A percentile compares a stretch with the other conserved stretches of the same genome.
These are phyloP conservation scores for Cladopsammia gracilis DNA, from an alignment of 64 coral and sea anemone genomes.

Conservation along the genomic window DNA sequence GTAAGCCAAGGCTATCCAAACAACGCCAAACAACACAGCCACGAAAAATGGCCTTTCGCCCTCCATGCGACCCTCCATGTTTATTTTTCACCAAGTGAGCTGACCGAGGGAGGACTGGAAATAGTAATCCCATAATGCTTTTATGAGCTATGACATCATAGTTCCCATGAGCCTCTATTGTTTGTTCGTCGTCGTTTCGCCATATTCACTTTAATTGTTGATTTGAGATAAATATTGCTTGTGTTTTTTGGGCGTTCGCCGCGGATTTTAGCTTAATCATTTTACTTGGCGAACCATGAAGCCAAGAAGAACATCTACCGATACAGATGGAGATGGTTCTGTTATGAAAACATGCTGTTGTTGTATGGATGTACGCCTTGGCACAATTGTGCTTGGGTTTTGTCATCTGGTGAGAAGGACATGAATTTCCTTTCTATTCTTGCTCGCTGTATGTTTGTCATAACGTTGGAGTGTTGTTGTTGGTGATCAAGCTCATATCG, in stretches of 20 bases:
- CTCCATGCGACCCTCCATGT: too few relatives aligned
- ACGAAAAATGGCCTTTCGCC: conserved; percentile 79
- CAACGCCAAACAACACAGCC: conserved; percentile 60
- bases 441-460: neutral
- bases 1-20: conserved; percentile 8
- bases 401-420: conserved; percentile 82
- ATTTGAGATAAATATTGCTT: neutral
- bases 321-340: conserved; percentile 69
- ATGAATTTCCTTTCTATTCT: neutral
- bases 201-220: too few relatives aligned
- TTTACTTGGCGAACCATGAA: conserved; percentile 61
- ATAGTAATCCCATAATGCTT: too few relatives aligned
- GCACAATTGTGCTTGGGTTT: conserved; percentile 93
- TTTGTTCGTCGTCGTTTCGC: too few relatives aligned
- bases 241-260: neutral
- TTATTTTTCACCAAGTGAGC: too few relatives aligned
- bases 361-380: conserved; percentile 94
- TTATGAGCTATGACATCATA: conserved; percentile 46
- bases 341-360: conserved; percentile 94
- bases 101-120: too few relatives aligned
- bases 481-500: too few relatives aligned
- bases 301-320: conserved; percentile 76
- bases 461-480: neutral
- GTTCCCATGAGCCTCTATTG: neutral
- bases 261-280: conserved; percentile 8